Evolutionary conservation across 2,797 vertebrate genomes (phyloP).

Genomic region (Sebastes kiyomatsui): DNA sequence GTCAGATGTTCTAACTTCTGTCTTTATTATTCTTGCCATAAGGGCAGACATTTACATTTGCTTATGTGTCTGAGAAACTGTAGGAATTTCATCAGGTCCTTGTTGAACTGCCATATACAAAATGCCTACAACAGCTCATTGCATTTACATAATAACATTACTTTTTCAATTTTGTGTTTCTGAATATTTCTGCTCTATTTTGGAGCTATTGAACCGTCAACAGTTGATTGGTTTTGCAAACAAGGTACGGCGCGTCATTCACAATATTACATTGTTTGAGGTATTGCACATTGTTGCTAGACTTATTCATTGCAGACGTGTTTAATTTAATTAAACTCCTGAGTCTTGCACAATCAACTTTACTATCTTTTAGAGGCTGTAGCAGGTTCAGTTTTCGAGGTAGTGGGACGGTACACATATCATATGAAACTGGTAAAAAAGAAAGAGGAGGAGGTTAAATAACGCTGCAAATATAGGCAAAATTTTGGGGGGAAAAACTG

Average conservation of each 20-base stretch:
- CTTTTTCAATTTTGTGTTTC: slow-evolving; percentile 25
- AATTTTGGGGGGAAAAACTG: no score
- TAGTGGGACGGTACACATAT: no score
- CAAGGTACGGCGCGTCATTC: not conserved
- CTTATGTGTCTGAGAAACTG: not conserved
- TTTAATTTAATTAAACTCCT: not conserved
- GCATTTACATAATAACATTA: slow-evolving; percentile 44
- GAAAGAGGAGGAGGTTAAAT: no score
- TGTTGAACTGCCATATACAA: not conserved
- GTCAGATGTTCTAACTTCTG: slow-evolving; percentile 6
- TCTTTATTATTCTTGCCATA: not conserved
- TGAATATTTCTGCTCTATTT: slow-evolving; percentile 29
- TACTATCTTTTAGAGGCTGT: no score
- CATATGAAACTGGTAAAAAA: no score
- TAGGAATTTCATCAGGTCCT: not conserved
- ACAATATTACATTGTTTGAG: not conserved
- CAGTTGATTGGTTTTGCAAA: slow-evolving; percentile 13
- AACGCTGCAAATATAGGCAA: no score
- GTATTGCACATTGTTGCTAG: not conserved
- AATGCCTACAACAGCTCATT: not conserved
- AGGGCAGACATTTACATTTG: not conserved
- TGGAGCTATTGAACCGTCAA: slow-evolving; percentile 6
- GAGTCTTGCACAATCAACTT: no score
- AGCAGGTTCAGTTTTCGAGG: no score
- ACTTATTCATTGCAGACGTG: not conserved